Conservation (phyloP, 2,797 vertebrate genomes). For the Premnoplex brunnescens region DNA sequence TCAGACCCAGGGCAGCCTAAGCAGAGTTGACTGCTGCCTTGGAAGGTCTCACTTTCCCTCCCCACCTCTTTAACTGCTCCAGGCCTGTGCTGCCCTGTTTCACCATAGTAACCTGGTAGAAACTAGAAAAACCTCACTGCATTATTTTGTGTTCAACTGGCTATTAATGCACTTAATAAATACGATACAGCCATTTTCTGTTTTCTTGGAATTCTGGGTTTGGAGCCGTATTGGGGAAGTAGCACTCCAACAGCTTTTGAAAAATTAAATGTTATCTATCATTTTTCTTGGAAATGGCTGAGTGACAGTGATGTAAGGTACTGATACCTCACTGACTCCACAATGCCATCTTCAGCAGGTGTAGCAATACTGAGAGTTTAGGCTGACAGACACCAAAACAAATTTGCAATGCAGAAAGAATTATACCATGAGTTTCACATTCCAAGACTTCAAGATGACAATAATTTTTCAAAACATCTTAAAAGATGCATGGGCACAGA, state of each 20-base stretch:
- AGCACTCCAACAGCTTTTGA: neutral
- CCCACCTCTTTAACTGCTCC: neutral
- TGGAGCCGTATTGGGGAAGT: neutral
- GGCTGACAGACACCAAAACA: neutral
- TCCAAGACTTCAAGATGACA: neutral
- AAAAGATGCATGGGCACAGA: neutral
- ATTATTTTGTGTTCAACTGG: neutral
- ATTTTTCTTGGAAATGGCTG: neutral
- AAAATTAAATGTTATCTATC: neutral
- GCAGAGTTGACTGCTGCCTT: neutral
- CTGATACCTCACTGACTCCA: neutral
- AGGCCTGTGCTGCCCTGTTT: neutral
- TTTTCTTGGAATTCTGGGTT: neutral
- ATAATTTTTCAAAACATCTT: neutral
- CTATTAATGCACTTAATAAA: neutral
- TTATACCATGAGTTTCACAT: neutral
- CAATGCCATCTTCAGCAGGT: neutral
- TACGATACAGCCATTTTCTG: neutral
- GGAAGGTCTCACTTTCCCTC: neutral
- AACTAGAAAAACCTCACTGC: fast-evolving
- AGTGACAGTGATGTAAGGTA: neutral
- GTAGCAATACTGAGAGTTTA: neutral
- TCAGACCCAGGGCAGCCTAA: neutral
- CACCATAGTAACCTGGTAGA: neutral
- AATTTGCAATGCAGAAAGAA: neutral